Evolutionary conservation across 1,140 invertebrate species (phyloP).

Genomic region (Gyrodactylus bullatarudis): DNA sequence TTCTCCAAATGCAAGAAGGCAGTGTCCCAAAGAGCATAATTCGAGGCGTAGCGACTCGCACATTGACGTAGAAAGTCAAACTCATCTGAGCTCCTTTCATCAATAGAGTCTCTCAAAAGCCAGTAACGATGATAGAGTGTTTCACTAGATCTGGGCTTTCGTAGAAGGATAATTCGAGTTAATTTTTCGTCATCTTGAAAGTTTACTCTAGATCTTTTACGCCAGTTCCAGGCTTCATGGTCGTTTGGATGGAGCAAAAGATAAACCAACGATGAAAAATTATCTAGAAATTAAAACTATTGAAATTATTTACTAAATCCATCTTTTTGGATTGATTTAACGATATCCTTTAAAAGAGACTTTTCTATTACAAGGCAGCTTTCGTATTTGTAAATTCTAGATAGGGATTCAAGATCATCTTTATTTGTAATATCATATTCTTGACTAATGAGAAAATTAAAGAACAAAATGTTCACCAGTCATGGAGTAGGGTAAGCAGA

Average conservation of each 20-base stretch:
- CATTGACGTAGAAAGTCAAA: not conserved
- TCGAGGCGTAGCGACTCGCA: not conserved
- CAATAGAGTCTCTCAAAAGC: not conserved
- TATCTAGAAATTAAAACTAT: too few relatives aligned
- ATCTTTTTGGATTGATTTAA: too few relatives aligned
- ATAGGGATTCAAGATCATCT: too few relatives aligned
- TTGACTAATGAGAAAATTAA: too few relatives aligned
- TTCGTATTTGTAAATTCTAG: too few relatives aligned
- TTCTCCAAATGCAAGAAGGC: not conserved
- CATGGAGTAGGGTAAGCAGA: too few relatives aligned
- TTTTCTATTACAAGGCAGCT: too few relatives aligned
- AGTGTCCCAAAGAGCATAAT: not conserved
- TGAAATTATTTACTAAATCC: too few relatives aligned
- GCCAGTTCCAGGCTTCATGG: not conserved
- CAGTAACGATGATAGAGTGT: not conserved
- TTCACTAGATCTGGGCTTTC: not conserved
- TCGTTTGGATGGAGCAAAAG: not conserved
- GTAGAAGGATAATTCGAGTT: not conserved
- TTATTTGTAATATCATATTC: too few relatives aligned
- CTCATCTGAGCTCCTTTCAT: not conserved
- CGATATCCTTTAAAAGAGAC: too few relatives aligned
- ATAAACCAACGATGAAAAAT: too few relatives aligned
- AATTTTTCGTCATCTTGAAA: not conserved
- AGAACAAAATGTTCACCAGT: too few relatives aligned
- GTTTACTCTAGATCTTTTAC: not conserved